Evolutionary conservation across 1,140 invertebrate species (phyloP).

Genomic region (Harpegnathos saltator): DNA sequence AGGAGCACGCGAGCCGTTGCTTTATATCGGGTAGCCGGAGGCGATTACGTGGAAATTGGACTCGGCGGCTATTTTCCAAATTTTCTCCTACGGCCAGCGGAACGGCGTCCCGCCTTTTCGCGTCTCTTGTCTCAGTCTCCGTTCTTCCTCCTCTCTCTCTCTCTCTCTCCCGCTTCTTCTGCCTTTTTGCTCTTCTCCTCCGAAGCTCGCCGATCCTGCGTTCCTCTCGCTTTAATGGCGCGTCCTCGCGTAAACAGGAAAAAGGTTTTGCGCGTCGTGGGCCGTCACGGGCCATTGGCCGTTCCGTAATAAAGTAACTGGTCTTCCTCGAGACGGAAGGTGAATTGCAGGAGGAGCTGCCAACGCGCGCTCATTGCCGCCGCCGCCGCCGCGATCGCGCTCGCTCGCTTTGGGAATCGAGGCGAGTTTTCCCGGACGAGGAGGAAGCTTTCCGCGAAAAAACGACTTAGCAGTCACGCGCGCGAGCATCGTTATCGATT

Average conservation of each 20-base stretch:
- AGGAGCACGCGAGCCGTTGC: constrained; percentile 62
- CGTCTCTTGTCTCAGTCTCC: neutral
- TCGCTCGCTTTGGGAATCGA: constrained; percentile 4
- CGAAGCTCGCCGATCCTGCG: neutral
- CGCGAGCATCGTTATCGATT: constrained; percentile 10
- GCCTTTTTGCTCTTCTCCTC: neutral
- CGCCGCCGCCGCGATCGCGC: too few species aligned
- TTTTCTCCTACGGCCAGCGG: neutral
- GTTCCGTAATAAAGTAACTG: constrained; percentile 17
- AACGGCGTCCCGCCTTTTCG: too few species aligned
- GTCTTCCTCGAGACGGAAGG: neutral
- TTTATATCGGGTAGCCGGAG: constrained; percentile 5
- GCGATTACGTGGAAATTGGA: constrained; percentile 59
- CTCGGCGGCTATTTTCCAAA: constrained; percentile 34
- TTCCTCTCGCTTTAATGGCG: neutral
- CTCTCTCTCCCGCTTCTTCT: neutral
- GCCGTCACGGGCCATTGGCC: neutral
- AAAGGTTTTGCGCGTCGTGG: neutral
- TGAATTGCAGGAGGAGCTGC: neutral
- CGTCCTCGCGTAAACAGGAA: neutral
- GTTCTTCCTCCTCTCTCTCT: neutral
- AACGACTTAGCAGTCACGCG: neutral
- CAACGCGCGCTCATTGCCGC: too few species aligned
- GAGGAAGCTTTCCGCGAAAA: too few species aligned
- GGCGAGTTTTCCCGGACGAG: neutral